Evolutionary conservation across 2,797 vertebrate species (phyloP), one percentile per base, ranked within the genome.

Genomic region (Diglossa cyanea): DNA sequence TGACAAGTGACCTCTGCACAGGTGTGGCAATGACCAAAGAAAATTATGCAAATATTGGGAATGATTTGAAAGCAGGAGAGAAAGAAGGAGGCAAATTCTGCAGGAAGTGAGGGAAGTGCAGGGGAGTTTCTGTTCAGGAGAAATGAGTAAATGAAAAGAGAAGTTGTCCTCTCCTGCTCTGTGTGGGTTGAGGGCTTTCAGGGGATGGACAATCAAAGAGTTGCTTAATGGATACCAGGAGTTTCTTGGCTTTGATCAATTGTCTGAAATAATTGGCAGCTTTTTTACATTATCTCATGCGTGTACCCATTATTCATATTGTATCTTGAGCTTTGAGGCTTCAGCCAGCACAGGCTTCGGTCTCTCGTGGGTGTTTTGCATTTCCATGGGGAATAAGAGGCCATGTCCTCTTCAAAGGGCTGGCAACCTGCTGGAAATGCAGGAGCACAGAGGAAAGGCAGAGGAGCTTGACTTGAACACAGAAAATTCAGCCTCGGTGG

Each of bases 191-290:
- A 79, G 48, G n/a, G 24, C 79, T 95, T 94, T 70, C 60, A 57
- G 78, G 48, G 53, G 58, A 79, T n/a, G 83, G 74, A 33, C 78
- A 92, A 76, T 90, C 90, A 90, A 88, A 95, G 86, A 6, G 42
- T 53, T 4, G 5, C 33, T 77, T 73, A 90, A 93, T 54, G 63
- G 66, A 5, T 73, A 76, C 35, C 42, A 55, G 24, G 63, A 77
- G 37, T 50, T 86, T 47, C 77, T 67, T 47, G 55, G 45, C 93
- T 96, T 96, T 96, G 93, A 96, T 97, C 90, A 79, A 63, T 86
- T 88, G 78, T 86, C 54, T 73, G 80, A 60, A 85, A 79, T 85
- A 92, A 94, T 30, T 87, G 86, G 23, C 66, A 90, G 45, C 21
- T 85, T 66, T 50, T 86, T 82, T 5, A 0, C 5, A 1, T 87